Conservation (phyloP, 1,140 invertebrate species). For the Cydia splendana region DNA sequence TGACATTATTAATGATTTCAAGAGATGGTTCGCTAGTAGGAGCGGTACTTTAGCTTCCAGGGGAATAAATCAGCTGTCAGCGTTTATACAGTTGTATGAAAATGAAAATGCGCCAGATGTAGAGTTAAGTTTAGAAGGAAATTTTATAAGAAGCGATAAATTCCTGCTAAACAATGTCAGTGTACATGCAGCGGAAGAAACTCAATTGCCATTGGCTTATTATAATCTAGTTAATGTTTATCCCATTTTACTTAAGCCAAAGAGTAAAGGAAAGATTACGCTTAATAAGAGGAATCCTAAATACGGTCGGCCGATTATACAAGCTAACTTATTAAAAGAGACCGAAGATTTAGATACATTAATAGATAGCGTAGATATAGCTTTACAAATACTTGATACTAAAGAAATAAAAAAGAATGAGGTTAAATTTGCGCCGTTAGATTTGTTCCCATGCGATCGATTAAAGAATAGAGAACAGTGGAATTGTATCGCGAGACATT, state of each 20-base stretch:
- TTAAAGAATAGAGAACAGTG: slow-evolving; percentile 78
- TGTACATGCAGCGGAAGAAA: slow-evolving; percentile 67
- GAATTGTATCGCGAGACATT: slow-evolving; percentile 85
- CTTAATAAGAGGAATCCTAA: slow-evolving; percentile 89
- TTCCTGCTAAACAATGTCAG: slow-evolving; percentile 72
- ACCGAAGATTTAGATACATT: slow-evolving; percentile 88
- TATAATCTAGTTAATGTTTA: slow-evolving; percentile 81
- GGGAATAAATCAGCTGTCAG: slow-evolving; percentile 68
- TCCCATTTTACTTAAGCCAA: slow-evolving; percentile 90
- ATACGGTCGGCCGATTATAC: slow-evolving; percentile 92
- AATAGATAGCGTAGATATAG: slow-evolving; percentile 91
- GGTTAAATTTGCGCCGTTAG: slow-evolving; percentile 70
- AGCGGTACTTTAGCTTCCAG: slow-evolving; percentile 68
- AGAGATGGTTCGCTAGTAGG: slow-evolving; percentile 71
- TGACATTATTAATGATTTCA: slow-evolving; percentile 70
- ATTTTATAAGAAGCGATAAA: slow-evolving; percentile 72
- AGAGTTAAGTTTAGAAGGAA: slow-evolving; percentile 68
- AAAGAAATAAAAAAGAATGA: slow-evolving; percentile 70
- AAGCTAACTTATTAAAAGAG: slow-evolving; percentile 94
- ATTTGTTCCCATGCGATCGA: slow-evolving; percentile 72
- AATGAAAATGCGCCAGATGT: slow-evolving; percentile 71
- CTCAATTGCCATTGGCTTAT: slow-evolving; percentile 64
- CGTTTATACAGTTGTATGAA: slow-evolving; percentile 72
- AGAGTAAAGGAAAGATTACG: slow-evolving; percentile 88
- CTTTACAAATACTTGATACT: slow-evolving; percentile 70